Conservation (phyloP, 2,113 vertebrate genomes). For the Guaruba guarouba region DNA sequence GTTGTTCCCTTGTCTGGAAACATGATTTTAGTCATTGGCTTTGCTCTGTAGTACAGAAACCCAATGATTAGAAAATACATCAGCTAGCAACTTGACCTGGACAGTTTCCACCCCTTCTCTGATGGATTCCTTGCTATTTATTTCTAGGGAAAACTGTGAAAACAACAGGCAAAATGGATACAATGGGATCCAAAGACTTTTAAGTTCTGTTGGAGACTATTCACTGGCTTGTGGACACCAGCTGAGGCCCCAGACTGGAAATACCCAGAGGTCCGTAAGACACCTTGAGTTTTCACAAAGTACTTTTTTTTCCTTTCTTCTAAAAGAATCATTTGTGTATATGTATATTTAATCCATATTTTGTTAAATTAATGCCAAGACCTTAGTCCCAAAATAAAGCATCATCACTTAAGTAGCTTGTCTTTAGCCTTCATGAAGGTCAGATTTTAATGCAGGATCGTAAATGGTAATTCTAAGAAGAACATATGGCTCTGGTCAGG, state of each 20-base stretch:
- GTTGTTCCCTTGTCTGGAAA: conserved; percentile 49
- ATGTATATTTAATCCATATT: not conserved
- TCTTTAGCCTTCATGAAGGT: not conserved
- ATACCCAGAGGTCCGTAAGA: not conserved
- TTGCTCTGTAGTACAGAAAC: not conserved
- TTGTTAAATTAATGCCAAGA: not conserved
- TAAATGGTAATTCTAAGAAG: not conserved
- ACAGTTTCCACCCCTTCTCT: not conserved
- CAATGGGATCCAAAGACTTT: not conserved
- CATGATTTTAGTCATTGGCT: conserved; percentile 7
- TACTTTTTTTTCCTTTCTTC: not conserved
- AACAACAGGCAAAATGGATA: not conserved
- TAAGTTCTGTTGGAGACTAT: not conserved
- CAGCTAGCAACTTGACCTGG: not conserved
- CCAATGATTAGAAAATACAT: not conserved
- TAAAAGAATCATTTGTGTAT: not conserved
- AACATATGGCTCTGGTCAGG: rapidly evolving
- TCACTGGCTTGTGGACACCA: not conserved
- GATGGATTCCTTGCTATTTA: not conserved
- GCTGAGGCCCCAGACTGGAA: not conserved
- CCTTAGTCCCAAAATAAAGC: not conserved
- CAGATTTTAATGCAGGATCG: not conserved
- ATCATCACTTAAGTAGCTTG: not conserved
- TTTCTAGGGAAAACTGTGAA: not conserved
- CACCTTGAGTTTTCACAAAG: not conserved